Evolutionary conservation across 2,113 vertebrate genomes (phyloP).

Genomic region (Gadus macrocephalus): DNA sequence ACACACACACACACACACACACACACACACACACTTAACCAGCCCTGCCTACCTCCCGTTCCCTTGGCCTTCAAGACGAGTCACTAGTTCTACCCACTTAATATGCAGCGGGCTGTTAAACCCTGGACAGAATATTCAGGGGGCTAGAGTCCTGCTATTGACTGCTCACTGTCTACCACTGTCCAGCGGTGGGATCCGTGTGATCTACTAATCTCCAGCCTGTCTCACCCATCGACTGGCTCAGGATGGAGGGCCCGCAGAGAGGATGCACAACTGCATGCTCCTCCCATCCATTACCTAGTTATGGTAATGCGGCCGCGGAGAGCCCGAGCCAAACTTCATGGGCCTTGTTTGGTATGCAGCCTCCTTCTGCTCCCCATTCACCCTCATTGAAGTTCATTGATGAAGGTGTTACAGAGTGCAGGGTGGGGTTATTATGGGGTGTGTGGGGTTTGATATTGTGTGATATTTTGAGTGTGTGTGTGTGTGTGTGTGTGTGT

Average conservation of each 20-base stretch:
- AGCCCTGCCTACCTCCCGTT: background rate
- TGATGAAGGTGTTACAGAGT: conserved; percentile 28
- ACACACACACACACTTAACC: background rate
- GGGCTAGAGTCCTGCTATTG: conserved; percentile 52
- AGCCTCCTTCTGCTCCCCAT: conserved; percentile 43
- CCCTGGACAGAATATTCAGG: conserved; percentile 61
- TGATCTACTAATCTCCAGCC: conserved; percentile 60
- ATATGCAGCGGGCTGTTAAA: conserved; percentile 40
- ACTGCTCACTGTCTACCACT: conserved; percentile 53
- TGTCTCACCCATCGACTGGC: conserved; percentile 62
- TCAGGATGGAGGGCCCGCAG: conserved; percentile 57
- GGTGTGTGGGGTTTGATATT: background rate
- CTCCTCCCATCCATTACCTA: conserved; percentile 68
- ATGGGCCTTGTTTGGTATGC: conserved; percentile 41
- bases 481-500: background rate
- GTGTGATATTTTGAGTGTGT: background rate
- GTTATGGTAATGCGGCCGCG: conserved; percentile 29
- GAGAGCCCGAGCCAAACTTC: conserved; percentile 6
- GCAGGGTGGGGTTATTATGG: background rate
- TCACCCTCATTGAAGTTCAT: conserved; percentile 38
- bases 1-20: background rate
- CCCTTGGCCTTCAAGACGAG: conserved; percentile 16
- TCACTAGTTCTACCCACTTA: conserved; percentile 33
- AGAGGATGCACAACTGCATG: conserved; percentile 66
- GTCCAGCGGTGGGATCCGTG: conserved; percentile 51